Evolutionary conservation across 2,797 vertebrate species (phyloP), one percentile per base, ranked within the genome.

Genomic region (Mormyrops attenuatus): DNA sequence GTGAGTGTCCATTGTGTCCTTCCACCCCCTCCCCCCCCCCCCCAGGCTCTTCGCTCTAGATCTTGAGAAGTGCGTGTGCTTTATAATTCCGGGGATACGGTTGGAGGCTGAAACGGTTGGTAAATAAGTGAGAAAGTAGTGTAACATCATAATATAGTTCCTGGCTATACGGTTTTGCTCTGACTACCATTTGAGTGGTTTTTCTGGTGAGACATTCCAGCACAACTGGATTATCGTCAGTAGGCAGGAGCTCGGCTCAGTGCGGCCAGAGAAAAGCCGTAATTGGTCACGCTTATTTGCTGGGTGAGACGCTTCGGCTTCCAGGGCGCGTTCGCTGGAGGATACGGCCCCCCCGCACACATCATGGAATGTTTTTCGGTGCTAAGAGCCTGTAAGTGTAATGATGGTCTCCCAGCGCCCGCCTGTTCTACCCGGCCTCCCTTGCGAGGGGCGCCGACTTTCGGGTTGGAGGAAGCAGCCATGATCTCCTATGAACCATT

Each of bases 281-380:
- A 92, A 95, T 94, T 94, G 91, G 93, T 94, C 94, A 94, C 87
- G 90, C 91, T 92, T 94, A 92, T 94, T 94, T 94, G 91, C 84
- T 87, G 88, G 90, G 89, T 34, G 53, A 41, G 69, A 60, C 47
- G 38, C 91, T 90, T 66, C 15, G 77, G 90, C 88, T 91, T 93
- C 91, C 87, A 53, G 88, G 89, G 91, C 88, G 89, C 89, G 90
- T 89, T 82, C 91, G 82, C 90, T 90, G 38, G 91, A 92, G 93
- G 91, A 92, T 94, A 92, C 91, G 85, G 90, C 88, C 84, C 88
- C 86, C 88, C 86, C 41, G 91, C 84, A 89, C 89, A 93, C 91
- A 93, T 94, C 88, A 91, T 89, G 66, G 60, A 91, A 91, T 88
- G 63, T 93, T 93, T 93, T 93, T 90, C 60, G 55, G 50, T 88